phyloP scores from a whole-genome alignment of 1,140 invertebrate species.

The Asobara japonica region DNA sequence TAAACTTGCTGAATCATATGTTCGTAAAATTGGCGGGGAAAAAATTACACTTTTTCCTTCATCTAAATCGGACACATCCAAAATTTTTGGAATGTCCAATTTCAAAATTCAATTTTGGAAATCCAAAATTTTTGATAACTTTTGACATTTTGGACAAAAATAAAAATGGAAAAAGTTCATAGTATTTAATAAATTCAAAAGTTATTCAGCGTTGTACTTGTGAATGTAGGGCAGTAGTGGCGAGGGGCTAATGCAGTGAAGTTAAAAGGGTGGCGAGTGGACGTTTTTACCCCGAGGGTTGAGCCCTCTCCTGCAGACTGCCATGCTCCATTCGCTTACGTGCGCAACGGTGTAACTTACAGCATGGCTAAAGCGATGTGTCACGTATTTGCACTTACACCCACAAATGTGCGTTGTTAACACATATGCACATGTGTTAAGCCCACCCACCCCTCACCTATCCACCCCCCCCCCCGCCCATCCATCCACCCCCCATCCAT shows the following conservation, averaged over 20 bases:
- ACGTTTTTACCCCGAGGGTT: not conserved
- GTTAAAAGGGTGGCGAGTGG: not conserved
- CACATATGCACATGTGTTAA: not conserved
- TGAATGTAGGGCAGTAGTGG: conserved; percentile 26
- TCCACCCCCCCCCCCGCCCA: not conserved
- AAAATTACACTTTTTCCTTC: not conserved
- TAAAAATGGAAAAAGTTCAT: no score
- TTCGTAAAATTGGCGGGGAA: not conserved
- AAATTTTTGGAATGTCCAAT: no score
- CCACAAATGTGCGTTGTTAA: conserved; percentile 5
- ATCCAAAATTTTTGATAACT: no score
- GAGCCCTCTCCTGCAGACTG: not conserved
- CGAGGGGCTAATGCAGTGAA: conserved; percentile 13
- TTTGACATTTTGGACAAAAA: no score
- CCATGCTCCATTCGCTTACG: not conserved
- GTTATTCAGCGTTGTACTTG: not conserved
- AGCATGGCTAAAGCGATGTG: conserved; percentile 14
- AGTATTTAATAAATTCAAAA: no score
- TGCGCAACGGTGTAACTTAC: not conserved
- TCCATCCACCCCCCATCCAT: no score
- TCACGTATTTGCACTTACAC: conserved; percentile 31
- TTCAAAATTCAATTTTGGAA: no score
- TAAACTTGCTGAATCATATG: not conserved
- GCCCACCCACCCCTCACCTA: conserved; percentile 39
- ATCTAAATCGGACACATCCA: not conserved